Conservation (phyloP, 2,797 vertebrate species). For the Chloroceryle amazona region DNA sequence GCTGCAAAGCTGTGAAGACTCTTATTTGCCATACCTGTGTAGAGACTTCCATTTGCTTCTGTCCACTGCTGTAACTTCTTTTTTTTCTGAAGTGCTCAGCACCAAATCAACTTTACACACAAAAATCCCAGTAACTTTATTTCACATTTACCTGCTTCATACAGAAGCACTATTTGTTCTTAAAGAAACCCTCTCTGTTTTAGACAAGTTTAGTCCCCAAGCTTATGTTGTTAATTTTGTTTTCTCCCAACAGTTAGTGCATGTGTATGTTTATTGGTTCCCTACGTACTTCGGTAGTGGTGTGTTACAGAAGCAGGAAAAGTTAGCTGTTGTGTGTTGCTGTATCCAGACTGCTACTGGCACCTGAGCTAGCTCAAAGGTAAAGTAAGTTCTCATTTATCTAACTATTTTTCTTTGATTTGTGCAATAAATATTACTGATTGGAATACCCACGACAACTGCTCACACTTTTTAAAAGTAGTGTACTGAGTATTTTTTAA, state of each 20-base stretch:
- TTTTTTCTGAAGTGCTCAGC: background rate
- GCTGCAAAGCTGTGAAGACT: background rate
- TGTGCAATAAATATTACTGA: background rate
- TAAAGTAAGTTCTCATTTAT: conserved; percentile 8
- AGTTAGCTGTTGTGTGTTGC: background rate
- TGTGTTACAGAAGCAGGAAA: background rate
- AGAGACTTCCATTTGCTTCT: background rate
- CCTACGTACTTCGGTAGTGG: background rate
- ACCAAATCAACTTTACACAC: background rate
- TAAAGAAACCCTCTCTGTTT: background rate
- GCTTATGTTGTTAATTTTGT: background rate
- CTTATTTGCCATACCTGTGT: rapidly evolving
- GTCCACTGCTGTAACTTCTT: background rate
- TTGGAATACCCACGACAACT: background rate
- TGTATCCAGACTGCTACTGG: background rate
- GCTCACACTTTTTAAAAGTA: background rate
- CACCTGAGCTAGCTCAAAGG: background rate
- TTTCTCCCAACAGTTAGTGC: background rate
- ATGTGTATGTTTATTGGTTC: background rate
- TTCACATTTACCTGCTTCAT: background rate
- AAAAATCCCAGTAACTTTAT: background rate
- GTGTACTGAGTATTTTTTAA: background rate
- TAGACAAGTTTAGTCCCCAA: background rate
- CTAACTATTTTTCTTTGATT: background rate
- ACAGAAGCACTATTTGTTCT: background rate